Percentiles rank a stretch among this genome's conserved stretches.
These are phyloP conservation scores for Drosophila pseudotalamancana DNA, from an alignment of 2,888 invertebrate species.

Conservation along the genomic window DNA sequence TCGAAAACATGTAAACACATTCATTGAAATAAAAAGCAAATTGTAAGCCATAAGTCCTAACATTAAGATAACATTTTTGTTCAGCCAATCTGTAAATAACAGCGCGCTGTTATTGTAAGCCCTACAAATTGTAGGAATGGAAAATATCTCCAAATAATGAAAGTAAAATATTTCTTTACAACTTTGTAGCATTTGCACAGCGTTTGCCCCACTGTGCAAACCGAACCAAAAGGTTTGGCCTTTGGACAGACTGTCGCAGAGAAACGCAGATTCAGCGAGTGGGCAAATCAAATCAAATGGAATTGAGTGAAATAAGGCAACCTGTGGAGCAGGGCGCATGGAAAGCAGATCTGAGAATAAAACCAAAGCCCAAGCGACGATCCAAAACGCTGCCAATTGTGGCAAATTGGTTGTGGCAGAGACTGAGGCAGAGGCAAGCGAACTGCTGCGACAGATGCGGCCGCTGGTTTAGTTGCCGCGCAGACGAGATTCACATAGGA, in stretches of 20 bases:
- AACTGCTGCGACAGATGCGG: conserved; percentile 34
- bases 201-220: conserved; percentile 51
- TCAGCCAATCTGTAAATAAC: too few species aligned
- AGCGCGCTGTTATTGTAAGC: too few species aligned
- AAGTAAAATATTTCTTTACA: too few species aligned
- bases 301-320: conserved; percentile 67
- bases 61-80: too few species aligned
- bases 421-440: conserved; percentile 37
- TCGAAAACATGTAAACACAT: not conserved
- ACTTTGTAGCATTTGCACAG: not conserved
- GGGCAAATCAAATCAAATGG: conserved; percentile 68
- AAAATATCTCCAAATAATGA: too few species aligned
- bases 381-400: conserved; percentile 65
- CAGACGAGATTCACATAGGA: conserved; percentile 72
- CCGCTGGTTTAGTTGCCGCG: conserved; percentile 61
- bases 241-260: conserved; percentile 21
- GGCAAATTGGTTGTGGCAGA: conserved; percentile 67
- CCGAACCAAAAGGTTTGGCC: conserved; percentile 66
- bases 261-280: conserved; percentile 30
- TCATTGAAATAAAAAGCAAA: not conserved
- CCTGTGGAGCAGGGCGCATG: conserved; percentile 45
- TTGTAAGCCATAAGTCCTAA: too few species aligned
- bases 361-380: conserved; percentile 35
- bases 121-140: too few species aligned
- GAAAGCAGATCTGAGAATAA: conserved; percentile 40